These are phyloP conservation scores for Xanthia togata DNA, from an alignment of 2,888 invertebrate species.

Conservation along the genomic window DNA sequence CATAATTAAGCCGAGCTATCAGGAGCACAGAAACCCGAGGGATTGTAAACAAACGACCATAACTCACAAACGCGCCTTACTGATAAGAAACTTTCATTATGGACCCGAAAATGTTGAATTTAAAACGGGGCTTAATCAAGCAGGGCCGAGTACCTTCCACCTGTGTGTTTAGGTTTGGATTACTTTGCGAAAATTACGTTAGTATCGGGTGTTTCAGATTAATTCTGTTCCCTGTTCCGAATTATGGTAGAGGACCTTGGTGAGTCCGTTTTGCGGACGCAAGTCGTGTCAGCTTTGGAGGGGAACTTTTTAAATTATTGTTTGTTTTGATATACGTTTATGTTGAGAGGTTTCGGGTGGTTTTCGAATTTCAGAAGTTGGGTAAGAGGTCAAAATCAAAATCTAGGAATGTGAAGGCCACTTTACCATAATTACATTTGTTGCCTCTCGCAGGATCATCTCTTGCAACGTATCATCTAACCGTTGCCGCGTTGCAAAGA, in stretches of 20 bases:
- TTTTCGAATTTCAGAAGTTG: conserved; percentile 8
- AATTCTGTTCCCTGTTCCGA: conserved; percentile 76
- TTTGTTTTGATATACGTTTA: conserved; percentile 47
- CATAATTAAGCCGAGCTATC: conserved; percentile 63
- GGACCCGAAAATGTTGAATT: conserved; percentile 86
- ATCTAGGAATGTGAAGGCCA: background rate
- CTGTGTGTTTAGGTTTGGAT: conserved; percentile 87
- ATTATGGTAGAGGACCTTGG: conserved; percentile 69
- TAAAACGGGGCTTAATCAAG: conserved; percentile 89
- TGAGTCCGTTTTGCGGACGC: conserved; percentile 57
- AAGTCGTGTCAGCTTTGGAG: conserved; percentile 55
- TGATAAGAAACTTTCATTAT: conserved; percentile 90
- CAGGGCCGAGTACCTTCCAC: conserved; percentile 78
- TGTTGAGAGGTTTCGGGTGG: conserved; percentile 22
- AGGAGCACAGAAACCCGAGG: conserved; percentile 64
- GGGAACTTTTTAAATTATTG: conserved; percentile 49
- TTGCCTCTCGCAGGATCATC: background rate
- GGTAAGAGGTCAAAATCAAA: conserved; percentile 13
- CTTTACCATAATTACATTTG: background rate
- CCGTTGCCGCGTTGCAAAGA: no score
- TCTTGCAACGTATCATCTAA: no score
- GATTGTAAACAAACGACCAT: conserved; percentile 80
- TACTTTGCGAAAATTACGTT: conserved; percentile 86
- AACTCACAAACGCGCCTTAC: conserved; percentile 87
- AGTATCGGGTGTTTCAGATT: conserved; percentile 83